phyloP scores from a whole-genome alignment of 1,140 invertebrate genomes.

The Apis laboriosa region DNA sequence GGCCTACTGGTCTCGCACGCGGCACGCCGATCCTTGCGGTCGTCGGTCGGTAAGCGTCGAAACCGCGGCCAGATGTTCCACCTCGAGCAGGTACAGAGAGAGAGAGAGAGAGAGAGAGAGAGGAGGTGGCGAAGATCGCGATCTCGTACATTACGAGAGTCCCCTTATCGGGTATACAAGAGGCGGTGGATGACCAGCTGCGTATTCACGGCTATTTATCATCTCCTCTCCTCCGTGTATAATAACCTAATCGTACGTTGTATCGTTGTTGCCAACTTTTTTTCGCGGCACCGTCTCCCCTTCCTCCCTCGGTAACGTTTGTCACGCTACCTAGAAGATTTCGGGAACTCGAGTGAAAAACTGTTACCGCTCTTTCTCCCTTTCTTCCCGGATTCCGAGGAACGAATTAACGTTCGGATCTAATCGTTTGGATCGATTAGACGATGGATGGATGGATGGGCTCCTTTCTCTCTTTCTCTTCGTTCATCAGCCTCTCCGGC shows the following conservation, averaged over 20 bases:
- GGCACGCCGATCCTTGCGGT: constrained; percentile 57
- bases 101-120: neutral
- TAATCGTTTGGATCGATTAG: constrained; percentile 12
- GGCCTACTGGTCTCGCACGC: constrained; percentile 41
- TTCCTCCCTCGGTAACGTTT: neutral
- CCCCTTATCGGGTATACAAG: constrained; percentile 30
- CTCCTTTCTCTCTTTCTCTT: too few relatives aligned
- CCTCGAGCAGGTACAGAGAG: neutral
- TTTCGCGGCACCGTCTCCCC: constrained; percentile 15
- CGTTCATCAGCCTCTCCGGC: neutral
- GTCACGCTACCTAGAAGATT: constrained; percentile 8
- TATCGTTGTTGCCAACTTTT: constrained; percentile 49
- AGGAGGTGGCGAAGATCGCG: constrained; percentile 58
- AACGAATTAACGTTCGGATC: neutral
- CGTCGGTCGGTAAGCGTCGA: constrained; percentile 56
- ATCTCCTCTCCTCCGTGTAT: neutral
- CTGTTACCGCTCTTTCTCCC: too few relatives aligned
- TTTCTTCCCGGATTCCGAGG: constrained; percentile 5
- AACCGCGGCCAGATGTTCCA: constrained; percentile 66
- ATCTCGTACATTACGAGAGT: constrained; percentile 56
- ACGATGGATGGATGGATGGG: neutral
- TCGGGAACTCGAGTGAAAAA: neutral
- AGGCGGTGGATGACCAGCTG: constrained; percentile 56
- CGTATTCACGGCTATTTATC: constrained; percentile 20
- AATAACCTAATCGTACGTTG: constrained; percentile 57